Conservation (phyloP, 2,888 invertebrate genomes). For the Meliscaeva auricollis region DNA sequence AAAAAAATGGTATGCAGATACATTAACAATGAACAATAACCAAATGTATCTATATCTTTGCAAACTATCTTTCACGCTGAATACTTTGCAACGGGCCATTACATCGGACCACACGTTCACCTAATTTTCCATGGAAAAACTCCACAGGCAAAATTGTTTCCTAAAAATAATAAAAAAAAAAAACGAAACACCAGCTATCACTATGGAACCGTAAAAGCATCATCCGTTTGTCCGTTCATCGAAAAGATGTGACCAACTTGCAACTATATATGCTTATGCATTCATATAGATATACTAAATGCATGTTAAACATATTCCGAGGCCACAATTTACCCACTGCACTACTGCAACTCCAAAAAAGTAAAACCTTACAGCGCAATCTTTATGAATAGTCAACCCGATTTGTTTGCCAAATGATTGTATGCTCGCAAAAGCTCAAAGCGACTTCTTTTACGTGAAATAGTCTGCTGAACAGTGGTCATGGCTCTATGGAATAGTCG, state of each 20-base stretch:
- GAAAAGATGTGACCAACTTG: conserved; percentile 40
- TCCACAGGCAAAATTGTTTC: conserved; percentile 60
- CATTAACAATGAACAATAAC: conserved; percentile 54
- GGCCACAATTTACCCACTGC: conserved; percentile 44
- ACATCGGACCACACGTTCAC: conserved; percentile 66
- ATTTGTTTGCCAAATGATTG: conserved; percentile 55
- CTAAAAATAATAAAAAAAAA: conserved; percentile 49
- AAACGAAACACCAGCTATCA: conserved; percentile 4
- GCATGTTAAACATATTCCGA: conserved; percentile 17
- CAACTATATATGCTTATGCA: not conserved
- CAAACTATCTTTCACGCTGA: conserved; percentile 50
- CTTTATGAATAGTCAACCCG: conserved; percentile 48
- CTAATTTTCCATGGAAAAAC: conserved; percentile 63
- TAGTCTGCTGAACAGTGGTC: conserved; percentile 1
- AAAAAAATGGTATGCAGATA: conserved; percentile 25
- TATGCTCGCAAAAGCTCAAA: conserved; percentile 36
- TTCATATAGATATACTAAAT: not conserved
- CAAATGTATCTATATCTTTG: conserved; percentile 48
- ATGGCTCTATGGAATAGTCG: not conserved
- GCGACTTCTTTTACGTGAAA: conserved; percentile 13
- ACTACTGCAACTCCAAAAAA: conserved; percentile 35
- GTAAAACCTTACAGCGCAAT: conserved; percentile 9
- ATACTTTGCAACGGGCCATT: conserved; percentile 46
- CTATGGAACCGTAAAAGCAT: conserved; percentile 39
- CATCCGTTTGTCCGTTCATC: conserved; percentile 41